Evolutionary conservation across 2,797 vertebrate genomes (phyloP).

Genomic region (Gephyroberyx darwinii): DNA sequence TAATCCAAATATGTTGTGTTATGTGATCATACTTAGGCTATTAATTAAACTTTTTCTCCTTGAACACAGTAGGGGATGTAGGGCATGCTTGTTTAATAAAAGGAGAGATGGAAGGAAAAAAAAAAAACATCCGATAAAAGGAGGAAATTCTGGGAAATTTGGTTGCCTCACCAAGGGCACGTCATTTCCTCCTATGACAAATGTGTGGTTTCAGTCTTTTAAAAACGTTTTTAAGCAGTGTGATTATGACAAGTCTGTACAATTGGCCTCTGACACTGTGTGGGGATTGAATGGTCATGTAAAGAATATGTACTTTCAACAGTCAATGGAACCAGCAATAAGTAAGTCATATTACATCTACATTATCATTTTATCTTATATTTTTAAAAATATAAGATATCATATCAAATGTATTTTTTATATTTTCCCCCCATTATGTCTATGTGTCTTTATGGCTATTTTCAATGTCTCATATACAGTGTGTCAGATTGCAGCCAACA

Average conservation of each 20-base stretch:
- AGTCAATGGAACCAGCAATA: conserved; percentile 70
- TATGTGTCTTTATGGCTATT: conserved; percentile 14
- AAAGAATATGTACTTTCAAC: conserved; percentile 78
- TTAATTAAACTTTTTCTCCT: conserved; percentile 18
- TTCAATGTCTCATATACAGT: conserved; percentile 12
- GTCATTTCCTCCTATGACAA: conserved; percentile 85
- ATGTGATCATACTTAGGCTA: neutral
- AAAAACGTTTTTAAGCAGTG: conserved; percentile 76
- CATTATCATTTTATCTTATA: neutral
- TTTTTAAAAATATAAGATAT: neutral
- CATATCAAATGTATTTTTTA: too few species aligned
- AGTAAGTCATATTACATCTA: conserved; percentile 72
- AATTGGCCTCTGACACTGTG: conserved; percentile 69
- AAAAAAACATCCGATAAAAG: conserved; percentile 52
- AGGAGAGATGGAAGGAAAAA: conserved; percentile 37
- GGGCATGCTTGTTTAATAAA: conserved; percentile 17
- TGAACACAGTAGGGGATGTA: conserved; percentile 20
- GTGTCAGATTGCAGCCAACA: conserved; percentile 13
- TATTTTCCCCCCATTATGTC: neutral
- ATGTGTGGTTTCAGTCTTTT: conserved; percentile 80
- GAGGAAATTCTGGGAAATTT: conserved; percentile 83
- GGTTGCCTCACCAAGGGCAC: conserved; percentile 80
- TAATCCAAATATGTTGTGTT: conserved; percentile 6
- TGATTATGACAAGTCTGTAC: conserved; percentile 77
- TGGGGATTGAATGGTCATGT: conserved; percentile 83